Evolutionary conservation across 2,797 vertebrate genomes (phyloP), one percentile per base, ranked within the genome.

Genomic region (Cuniculus paca): DNA sequence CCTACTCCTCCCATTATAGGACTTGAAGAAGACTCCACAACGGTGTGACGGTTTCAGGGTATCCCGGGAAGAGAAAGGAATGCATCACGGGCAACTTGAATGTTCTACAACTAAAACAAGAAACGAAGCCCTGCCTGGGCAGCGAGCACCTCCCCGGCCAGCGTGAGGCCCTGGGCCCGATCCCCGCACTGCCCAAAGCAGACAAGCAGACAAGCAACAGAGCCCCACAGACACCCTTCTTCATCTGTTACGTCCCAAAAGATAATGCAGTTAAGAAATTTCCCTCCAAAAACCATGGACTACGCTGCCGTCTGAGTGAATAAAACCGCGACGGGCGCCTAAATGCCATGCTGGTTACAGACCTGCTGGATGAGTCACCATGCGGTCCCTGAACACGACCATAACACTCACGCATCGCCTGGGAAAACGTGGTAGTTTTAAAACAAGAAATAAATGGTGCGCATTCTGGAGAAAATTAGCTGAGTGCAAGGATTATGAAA

Each of bases 21-120:
- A 48, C 78, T 26, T 31, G 61, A 45, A 86, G 42, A 20, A 14
- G 34, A 84, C 50, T 78, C 96, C 63, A 56, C 7, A 31, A 28
- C 0, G 2, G 13, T 13, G 6, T 10, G 13, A 22, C 1, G 1
- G 39, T n/a, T 61, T 75, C 48, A 54, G 93, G 24, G 61, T 2
- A 17, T 17, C 54, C 54, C 5, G 54, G 75, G 60, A 63, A n/a
- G 24, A 77, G 42, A 65, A 45, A 28, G 0, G 1, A 2, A 22
- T 12, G 20, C 6, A 19, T 68, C 50, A 11, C 0, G 1, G 56
- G 56, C 31, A 80, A 61, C 6, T 5, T 5, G 19, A 63, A 19
- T 31, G 39, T 22, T 68, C 42, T 52, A 77, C 88, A 90, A 50
- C 42, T 3, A 42, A 95, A 91, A 77, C 5, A 39, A 84, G 91